Evolutionary conservation across 2,113 vertebrate genomes (phyloP).

Genomic region (Scytalopus superciliaris): DNA sequence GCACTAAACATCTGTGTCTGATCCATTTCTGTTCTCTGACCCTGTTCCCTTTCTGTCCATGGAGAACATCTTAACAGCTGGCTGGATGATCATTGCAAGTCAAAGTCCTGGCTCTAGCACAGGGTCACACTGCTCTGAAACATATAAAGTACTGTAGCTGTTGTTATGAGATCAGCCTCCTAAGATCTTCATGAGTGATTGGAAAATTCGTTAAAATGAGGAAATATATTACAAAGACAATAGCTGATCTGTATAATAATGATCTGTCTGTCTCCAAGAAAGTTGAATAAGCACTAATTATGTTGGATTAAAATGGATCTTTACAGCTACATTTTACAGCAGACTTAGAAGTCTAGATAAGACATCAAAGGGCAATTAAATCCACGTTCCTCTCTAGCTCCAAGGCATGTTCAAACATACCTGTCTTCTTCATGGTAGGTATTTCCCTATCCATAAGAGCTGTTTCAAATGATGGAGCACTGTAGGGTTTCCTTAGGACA

Average conservation of each 20-base stretch:
- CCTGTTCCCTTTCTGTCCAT: not conserved
- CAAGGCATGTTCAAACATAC: not conserved
- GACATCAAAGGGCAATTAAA: conserved; percentile 6
- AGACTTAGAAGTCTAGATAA: not conserved
- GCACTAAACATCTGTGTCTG: not conserved
- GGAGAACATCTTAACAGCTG: not conserved
- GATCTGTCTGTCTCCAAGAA: not conserved
- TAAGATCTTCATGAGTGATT: not conserved
- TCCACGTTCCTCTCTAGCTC: not conserved
- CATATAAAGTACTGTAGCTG: not conserved
- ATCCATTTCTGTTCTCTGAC: not conserved
- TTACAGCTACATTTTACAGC: not conserved
- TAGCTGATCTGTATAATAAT: not conserved
- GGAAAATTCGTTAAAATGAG: conserved; percentile 12
- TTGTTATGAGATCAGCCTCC: not conserved
- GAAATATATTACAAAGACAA: conserved; percentile 5
- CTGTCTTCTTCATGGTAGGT: not conserved
- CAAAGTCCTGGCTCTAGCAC: not conserved
- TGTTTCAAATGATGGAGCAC: not conserved
- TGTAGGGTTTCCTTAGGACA: not conserved
- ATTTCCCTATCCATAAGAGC: not conserved
- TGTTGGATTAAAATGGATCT: not conserved
- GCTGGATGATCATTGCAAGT: not conserved
- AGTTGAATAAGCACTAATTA: not conserved
- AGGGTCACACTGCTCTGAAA: not conserved